A percentile compares a stretch with the other conserved stretches of the same genome.
Conservation (phyloP, 2,888 invertebrate species). For the Nycteola revayana region DNA sequence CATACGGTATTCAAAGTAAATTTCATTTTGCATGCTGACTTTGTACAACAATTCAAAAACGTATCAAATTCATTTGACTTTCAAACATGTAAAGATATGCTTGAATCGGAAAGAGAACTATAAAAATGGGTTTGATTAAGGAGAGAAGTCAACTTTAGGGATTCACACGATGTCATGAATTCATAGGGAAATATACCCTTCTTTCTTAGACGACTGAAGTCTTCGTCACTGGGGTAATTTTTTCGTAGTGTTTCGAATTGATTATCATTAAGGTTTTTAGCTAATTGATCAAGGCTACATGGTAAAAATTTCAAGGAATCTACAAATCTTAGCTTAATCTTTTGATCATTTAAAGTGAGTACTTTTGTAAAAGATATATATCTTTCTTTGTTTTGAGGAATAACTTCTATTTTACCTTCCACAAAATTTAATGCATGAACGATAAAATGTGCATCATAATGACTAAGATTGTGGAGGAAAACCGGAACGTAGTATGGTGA, state of each 20-base stretch:
- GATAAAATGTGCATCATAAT: slow-evolving; percentile 40
- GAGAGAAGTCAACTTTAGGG: slow-evolving; percentile 5
- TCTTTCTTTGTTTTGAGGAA: slow-evolving; percentile 37
- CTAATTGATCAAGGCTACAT: slow-evolving; percentile 9
- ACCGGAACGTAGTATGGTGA: slow-evolving; percentile 17
- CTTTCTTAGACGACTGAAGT: slow-evolving; percentile 7
- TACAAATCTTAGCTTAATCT: slow-evolving; percentile 2
- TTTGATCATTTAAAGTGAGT: slow-evolving; percentile 7
- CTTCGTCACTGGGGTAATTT: slow-evolving; percentile 4
- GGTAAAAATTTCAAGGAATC: slow-evolving; percentile 3
- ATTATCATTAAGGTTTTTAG: slow-evolving; percentile 7
- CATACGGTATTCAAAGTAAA: too few species aligned
- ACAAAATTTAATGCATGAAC: slow-evolving; percentile 29
- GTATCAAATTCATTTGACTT: too few species aligned
- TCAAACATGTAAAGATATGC: too few species aligned
- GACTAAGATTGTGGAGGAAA: slow-evolving; percentile 26
- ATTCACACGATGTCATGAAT: slow-evolving; percentile 4
- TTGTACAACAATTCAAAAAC: too few species aligned
- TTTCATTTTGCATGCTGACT: too few species aligned
- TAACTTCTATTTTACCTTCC: slow-evolving; percentile 12
- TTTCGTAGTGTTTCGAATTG: slow-evolving; percentile 7
- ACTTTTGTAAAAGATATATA: slow-evolving; percentile 40
- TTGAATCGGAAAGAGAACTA: slow-evolving; percentile 4
- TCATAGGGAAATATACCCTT: slow-evolving; percentile 15
- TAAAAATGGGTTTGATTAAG: slow-evolving; percentile 5